Evolutionary conservation across 2,797 vertebrate genomes (phyloP).

Genomic region (Scolopax bukidnonensis): DNA sequence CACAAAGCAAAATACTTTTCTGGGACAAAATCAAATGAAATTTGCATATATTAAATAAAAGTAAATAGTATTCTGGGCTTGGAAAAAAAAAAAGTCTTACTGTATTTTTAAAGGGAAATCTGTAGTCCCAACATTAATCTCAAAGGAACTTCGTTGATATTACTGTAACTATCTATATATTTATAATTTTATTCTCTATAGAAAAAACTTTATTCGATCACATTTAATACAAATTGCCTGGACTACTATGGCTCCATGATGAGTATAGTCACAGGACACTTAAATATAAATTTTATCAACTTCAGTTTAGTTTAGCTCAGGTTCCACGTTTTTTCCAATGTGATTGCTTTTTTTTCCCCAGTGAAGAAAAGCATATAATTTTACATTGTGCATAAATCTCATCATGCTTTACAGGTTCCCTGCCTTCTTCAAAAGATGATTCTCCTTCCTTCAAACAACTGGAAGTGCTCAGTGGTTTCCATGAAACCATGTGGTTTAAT

Average conservation of each 20-base stretch:
- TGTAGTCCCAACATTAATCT: not conserved
- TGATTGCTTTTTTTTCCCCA: not conserved
- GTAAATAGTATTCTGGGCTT: not conserved
- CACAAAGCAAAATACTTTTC: not conserved
- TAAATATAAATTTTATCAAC: not conserved
- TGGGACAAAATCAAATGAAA: not conserved
- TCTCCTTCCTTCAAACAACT: not conserved
- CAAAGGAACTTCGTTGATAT: not conserved
- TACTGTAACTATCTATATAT: not conserved
- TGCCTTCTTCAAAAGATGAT: not conserved
- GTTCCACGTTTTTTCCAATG: not conserved
- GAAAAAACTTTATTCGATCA: not conserved
- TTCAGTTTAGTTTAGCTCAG: not conserved
- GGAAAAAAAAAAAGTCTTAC: rapidly evolving
- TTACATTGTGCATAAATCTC: not conserved
- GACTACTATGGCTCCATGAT: not conserved
- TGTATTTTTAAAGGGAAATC: not conserved
- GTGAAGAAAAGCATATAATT: not conserved
- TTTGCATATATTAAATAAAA: not conserved
- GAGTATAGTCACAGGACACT: not conserved
- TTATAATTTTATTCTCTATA: not conserved
- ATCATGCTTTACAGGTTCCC: not conserved
- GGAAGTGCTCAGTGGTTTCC: not conserved
- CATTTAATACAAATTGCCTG: not conserved
- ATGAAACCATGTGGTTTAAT: not conserved